Conservation (phyloP, 2,888 invertebrate species). For the Lasioglossum calceatum region DNA sequence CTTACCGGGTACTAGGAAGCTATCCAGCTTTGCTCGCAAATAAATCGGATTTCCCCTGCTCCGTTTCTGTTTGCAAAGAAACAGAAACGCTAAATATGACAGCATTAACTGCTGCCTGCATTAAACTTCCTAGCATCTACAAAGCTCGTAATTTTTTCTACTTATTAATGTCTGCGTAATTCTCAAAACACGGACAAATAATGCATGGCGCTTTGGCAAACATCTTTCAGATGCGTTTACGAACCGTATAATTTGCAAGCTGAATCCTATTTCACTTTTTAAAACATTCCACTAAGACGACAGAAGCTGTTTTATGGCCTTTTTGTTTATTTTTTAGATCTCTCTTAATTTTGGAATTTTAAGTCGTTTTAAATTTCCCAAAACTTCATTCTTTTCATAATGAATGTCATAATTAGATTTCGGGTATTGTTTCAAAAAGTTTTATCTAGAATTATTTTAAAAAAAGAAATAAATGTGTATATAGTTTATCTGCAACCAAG, state of each 20-base stretch:
- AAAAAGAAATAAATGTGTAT: neutral
- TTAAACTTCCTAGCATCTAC: neutral
- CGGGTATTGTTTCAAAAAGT: neutral
- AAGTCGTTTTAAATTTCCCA: too few species aligned
- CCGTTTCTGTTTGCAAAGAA: neutral
- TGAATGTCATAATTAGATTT: neutral
- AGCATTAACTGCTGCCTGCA: neutral
- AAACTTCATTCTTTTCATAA: too few species aligned
- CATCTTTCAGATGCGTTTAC: neutral
- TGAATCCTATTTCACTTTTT: neutral
- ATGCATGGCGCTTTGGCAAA: neutral
- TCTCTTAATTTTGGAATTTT: neutral
- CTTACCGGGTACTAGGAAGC: neutral
- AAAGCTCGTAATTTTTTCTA: neutral
- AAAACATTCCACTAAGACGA: neutral
- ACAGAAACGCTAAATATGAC: slow-evolving; percentile 2
- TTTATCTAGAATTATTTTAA: neutral
- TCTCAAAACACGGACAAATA: neutral
- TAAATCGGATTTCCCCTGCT: neutral
- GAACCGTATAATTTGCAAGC: neutral
- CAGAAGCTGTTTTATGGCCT: neutral
- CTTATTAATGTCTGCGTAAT: neutral
- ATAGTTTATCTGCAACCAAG: neutral
- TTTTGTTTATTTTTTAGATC: neutral
- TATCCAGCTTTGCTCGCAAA: slow-evolving; percentile 23